phyloP scores from a whole-genome alignment of 1,140 invertebrate genomes.

The Sycophila sp. region DNA sequence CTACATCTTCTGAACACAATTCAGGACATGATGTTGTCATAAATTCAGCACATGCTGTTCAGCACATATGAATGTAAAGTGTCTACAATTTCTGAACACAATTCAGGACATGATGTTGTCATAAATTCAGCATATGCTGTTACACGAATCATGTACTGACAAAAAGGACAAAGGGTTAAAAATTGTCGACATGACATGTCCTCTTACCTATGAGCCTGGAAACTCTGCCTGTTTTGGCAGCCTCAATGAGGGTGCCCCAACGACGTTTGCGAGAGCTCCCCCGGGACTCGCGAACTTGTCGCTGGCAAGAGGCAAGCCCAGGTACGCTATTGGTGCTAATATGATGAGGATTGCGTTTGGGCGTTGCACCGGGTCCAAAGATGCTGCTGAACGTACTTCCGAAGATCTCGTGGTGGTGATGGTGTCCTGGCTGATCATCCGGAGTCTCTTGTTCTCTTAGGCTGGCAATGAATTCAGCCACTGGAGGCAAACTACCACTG shows the following conservation, averaged over 20 bases:
- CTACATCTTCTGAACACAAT: too few species aligned
- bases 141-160: too few species aligned
- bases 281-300: slow-evolving; percentile 49
- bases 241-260: slow-evolving; percentile 83
- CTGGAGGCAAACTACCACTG: slow-evolving; percentile 72
- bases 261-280: slow-evolving; percentile 62
- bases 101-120: too few species aligned
- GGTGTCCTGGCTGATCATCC: not conserved
- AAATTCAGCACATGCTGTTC: too few species aligned
- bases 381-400: slow-evolving; percentile 63
- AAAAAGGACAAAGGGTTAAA: too few species aligned
- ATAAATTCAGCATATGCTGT: too few species aligned
- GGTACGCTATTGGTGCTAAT: slow-evolving; percentile 72
- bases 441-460: slow-evolving; percentile 66
- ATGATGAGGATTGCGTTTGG: slow-evolving; percentile 69
- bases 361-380: slow-evolving; percentile 52
- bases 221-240: slow-evolving; percentile 81
- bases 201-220: slow-evolving; percentile 78
- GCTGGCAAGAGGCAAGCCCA: slow-evolving; percentile 56
- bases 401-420: slow-evolving; percentile 59
- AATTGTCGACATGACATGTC: too few species aligned
- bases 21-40: too few species aligned
- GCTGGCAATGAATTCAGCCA: slow-evolving; percentile 79
- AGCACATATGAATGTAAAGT: too few species aligned
- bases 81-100: too few species aligned